Evolutionary conservation across 2,113 vertebrate species (phyloP).

Genomic region (Coturnix japonica): DNA sequence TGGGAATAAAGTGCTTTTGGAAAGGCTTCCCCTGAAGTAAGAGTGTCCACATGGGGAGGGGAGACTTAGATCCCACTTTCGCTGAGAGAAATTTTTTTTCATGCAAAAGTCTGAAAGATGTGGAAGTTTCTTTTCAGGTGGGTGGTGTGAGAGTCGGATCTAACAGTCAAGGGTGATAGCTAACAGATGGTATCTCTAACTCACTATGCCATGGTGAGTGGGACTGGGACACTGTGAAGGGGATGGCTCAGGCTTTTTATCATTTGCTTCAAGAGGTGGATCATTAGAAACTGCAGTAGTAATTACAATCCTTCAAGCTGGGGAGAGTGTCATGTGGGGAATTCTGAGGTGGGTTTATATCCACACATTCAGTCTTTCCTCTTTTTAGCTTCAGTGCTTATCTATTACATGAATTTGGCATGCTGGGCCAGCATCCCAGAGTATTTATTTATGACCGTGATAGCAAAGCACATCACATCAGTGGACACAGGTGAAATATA

Average conservation of each 20-base stretch:
- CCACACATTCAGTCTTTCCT: not conserved
- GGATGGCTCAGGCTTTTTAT: not conserved
- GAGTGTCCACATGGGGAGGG: not conserved
- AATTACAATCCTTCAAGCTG: not conserved
- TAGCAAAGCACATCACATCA: not conserved
- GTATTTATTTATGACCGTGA: not conserved
- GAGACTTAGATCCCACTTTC: not conserved
- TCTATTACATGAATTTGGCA: accelerated
- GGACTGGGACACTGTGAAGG: not conserved
- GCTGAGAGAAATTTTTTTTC: not conserved
- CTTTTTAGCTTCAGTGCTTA: not conserved
- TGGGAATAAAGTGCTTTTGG: not conserved
- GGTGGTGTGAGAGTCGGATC: not conserved
- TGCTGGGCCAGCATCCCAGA: not conserved
- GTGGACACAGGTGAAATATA: not conserved
- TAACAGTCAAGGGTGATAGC: no score
- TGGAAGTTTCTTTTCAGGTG: not conserved
- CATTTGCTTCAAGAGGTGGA: not conserved
- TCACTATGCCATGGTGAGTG: not conserved
- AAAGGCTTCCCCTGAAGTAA: not conserved
- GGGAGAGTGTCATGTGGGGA: not conserved
- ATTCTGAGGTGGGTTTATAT: not conserved
- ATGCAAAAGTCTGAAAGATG: not conserved
- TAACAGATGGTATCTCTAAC: accelerated
- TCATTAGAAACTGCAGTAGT: not conserved